Percentiles rank a stretch among this genome's conserved stretches.
Conservation (phyloP, 2,797 vertebrate genomes). For the Brachyrhaphis roseni region DNA sequence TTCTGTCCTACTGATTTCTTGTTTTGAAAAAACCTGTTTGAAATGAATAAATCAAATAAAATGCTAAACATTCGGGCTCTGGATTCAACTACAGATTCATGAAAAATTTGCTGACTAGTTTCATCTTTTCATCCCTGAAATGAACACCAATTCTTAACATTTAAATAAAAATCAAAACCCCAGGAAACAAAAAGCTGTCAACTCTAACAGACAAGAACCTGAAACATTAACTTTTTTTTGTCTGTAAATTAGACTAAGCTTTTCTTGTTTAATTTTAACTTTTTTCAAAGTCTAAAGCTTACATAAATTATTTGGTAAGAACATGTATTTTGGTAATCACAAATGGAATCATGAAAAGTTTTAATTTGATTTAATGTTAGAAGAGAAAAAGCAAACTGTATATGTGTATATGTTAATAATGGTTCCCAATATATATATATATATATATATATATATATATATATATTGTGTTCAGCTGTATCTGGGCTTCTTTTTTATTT, state of each 20-base stretch:
- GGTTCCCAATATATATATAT: too few relatives aligned
- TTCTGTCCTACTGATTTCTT: too few relatives aligned
- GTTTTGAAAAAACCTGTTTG: too few relatives aligned
- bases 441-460: too few relatives aligned
- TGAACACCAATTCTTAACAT: background rate
- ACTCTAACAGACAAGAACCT: background rate
- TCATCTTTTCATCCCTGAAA: background rate
- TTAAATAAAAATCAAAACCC: background rate
- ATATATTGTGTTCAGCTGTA: too few relatives aligned
- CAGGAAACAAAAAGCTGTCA: conserved; percentile 8
- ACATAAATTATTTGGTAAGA: background rate
- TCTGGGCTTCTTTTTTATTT: too few relatives aligned
- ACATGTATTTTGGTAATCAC: background rate
- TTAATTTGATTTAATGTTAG: too few relatives aligned
- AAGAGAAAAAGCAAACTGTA: too few relatives aligned
- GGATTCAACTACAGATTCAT: background rate
- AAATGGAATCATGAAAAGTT: too few relatives aligned
- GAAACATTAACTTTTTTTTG: background rate
- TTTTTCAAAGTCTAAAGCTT: background rate
- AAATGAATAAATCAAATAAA: conserved; percentile 18
- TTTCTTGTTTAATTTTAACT: background rate
- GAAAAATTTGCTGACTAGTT: background rate
- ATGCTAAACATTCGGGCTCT: conserved; percentile 1
- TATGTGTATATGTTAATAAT: too few relatives aligned
- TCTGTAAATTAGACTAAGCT: background rate